A percentile compares a stretch with the other conserved stretches of the same genome.
Evolutionary conservation across 1,140 invertebrate species (phyloP).

Genomic region (Drosophila auraria): DNA sequence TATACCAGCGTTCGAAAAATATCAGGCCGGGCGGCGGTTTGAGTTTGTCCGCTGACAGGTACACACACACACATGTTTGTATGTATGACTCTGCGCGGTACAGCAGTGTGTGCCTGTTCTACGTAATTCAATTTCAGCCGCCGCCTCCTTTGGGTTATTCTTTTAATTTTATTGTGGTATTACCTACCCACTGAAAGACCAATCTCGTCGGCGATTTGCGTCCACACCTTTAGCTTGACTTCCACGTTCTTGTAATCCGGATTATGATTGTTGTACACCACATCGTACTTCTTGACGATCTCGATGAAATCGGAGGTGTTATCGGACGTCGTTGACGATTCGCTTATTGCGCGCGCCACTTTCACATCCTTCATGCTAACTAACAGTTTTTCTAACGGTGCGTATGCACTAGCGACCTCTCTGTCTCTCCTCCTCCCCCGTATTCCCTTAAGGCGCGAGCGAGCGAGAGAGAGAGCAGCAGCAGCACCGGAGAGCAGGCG

Average conservation of each 20-base stretch:
- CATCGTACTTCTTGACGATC: slow-evolving; percentile 82
- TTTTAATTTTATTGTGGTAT: slow-evolving; percentile 14
- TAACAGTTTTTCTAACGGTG: slow-evolving; percentile 25
- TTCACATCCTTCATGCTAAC: slow-evolving; percentile 73
- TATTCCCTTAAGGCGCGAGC: slow-evolving; percentile 18
- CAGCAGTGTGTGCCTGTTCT: slow-evolving; percentile 24
- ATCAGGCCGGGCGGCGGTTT: slow-evolving; percentile 55
- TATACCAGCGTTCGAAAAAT: slow-evolving; percentile 50
- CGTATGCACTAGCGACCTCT: slow-evolving; percentile 32
- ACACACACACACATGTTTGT: slow-evolving; percentile 19
- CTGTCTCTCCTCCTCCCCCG: slow-evolving; percentile 18
- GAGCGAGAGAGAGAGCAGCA: slow-evolving; percentile 8
- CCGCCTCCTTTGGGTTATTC: slow-evolving; percentile 41
- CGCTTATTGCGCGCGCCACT: slow-evolving; percentile 77
- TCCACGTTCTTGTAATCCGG: slow-evolving; percentile 84
- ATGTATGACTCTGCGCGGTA: neutral
- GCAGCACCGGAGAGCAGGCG: slow-evolving; percentile 36
- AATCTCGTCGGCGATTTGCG: slow-evolving; percentile 83
- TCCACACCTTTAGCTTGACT: slow-evolving; percentile 82
- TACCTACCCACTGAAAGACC: slow-evolving; percentile 82
- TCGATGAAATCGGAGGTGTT: slow-evolving; percentile 84
- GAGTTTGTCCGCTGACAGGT: slow-evolving; percentile 50
- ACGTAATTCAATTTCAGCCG: slow-evolving; percentile 53
- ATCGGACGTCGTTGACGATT: slow-evolving; percentile 82
- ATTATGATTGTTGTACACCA: slow-evolving; percentile 84